A percentile compares a stretch with the other conserved stretches of the same genome.
phyloP scores from a whole-genome alignment of 2,113 vertebrate species.

The Camelus dromedarius region DNA sequence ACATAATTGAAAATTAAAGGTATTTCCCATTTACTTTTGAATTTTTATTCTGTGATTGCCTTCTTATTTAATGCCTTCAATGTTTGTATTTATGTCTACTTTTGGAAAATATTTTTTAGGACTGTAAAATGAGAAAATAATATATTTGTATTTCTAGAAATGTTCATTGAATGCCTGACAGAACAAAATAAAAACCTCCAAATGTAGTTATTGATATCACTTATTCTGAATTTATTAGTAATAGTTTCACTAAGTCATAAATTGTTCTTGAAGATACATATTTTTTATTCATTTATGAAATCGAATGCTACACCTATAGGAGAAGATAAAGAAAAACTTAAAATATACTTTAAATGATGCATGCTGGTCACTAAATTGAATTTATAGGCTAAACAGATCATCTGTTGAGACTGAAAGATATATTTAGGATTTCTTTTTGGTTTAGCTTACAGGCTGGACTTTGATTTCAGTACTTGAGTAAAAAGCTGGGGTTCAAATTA shows the following conservation, averaged over 20 bases:
- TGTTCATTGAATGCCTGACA: not conserved
- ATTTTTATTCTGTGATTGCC: not conserved
- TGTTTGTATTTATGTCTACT: not conserved
- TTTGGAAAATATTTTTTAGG: not conserved
- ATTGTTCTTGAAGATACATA: not conserved
- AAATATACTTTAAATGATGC: not conserved
- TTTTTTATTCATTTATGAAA: not conserved
- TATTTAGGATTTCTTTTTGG: not conserved
- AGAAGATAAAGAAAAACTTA: not conserved
- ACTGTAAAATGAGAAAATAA: not conserved
- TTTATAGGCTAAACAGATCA: not conserved
- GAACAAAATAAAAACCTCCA: not conserved
- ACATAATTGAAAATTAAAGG: not conserved
- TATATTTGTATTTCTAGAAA: not conserved
- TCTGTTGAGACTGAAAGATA: not conserved
- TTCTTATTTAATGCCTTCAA: not conserved
- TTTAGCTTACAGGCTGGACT: not conserved
- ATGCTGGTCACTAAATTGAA: not conserved
- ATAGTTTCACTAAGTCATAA: not conserved
- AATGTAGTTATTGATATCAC: not conserved
- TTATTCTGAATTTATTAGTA: constrained; percentile 8
- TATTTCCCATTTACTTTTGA: not conserved
- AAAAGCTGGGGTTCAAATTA: not conserved
- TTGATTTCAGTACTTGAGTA: not conserved
- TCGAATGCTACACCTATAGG: not conserved